Evolutionary conservation across 2,113 vertebrate genomes (phyloP).

Genomic region (Nycticryphes semicollaris): DNA sequence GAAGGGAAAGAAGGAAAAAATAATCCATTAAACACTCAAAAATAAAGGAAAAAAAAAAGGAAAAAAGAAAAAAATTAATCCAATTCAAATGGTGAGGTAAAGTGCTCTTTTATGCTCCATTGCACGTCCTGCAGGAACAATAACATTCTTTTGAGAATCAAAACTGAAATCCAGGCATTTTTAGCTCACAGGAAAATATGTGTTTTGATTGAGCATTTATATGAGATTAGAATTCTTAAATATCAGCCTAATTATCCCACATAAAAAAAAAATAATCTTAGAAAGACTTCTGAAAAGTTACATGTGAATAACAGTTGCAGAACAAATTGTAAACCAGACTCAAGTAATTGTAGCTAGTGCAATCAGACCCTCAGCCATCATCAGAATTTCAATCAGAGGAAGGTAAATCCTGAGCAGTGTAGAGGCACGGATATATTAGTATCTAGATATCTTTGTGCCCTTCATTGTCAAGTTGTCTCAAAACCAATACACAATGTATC

Average conservation of each 20-base stretch:
- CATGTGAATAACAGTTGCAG: conserved; percentile 53
- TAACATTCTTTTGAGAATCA: conserved; percentile 72
- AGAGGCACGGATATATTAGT: not conserved
- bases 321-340: conserved; percentile 69
- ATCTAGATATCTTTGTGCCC: not conserved
- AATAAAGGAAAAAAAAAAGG: conserved; percentile 49
- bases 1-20: not conserved
- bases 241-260: conserved; percentile 46
- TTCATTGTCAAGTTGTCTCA: not conserved
- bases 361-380: conserved; percentile 33
- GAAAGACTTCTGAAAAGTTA: conserved; percentile 53
- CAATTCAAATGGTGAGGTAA: conserved; percentile 68
- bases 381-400: conserved; percentile 58
- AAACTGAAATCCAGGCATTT: conserved; percentile 71
- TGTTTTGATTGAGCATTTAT: conserved; percentile 71
- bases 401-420: not conserved
- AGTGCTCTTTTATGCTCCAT: conserved; percentile 55
- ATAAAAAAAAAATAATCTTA: conserved; percentile 31
- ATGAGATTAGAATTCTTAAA: conserved; percentile 63
- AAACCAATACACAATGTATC: not conserved
- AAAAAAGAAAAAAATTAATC: conserved; percentile 18
- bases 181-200: conserved; percentile 67
- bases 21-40: conserved; percentile 69
- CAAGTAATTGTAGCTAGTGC: conserved; percentile 4
- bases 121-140: conserved; percentile 51